A percentile compares a stretch with the other conserved stretches of the same genome.
Conservation (phyloP, 2,888 invertebrate genomes). For the Tridacna crocea region DNA sequence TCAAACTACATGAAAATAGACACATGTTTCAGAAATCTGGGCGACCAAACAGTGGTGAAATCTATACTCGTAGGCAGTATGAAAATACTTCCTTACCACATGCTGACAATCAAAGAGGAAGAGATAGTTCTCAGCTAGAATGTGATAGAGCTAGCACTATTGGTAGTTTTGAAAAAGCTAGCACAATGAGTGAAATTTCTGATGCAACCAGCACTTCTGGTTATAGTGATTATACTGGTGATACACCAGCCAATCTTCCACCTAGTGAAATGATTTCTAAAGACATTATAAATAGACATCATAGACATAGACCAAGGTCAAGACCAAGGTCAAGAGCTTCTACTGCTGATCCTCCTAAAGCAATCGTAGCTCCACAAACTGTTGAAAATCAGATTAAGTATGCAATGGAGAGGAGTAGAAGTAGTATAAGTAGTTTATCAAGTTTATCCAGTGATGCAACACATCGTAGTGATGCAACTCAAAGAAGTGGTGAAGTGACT, state of each 20-base stretch:
- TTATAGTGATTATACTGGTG: constrained; percentile 54
- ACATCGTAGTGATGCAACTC: constrained; percentile 56
- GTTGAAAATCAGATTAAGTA: constrained; percentile 57
- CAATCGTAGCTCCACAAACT: constrained; percentile 51
- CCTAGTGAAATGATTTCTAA: constrained; percentile 65
- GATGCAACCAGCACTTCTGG: constrained; percentile 61
- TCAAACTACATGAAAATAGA: constrained; percentile 54
- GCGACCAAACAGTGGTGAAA: constrained; percentile 12
- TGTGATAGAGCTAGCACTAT: constrained; percentile 57
- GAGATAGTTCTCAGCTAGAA: constrained; percentile 43
- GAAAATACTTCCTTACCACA: constrained; percentile 49
- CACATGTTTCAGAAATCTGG: constrained; percentile 30
- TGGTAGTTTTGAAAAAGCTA: constrained; percentile 59
- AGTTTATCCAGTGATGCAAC: constrained; percentile 61
- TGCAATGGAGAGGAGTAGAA: constrained; percentile 61
- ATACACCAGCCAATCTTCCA: constrained; percentile 58
- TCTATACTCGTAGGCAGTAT: constrained; percentile 39
- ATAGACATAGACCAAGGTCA: constrained; percentile 49
- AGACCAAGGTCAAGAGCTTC: constrained; percentile 54
- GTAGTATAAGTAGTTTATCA: constrained; percentile 60
- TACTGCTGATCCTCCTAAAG: constrained; percentile 49
- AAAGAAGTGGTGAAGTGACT: constrained; percentile 53
- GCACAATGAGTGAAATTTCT: constrained; percentile 61
- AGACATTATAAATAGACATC: constrained; percentile 49
- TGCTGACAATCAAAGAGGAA: constrained; percentile 20